Conservation (phyloP, 2,797 vertebrate genomes). For the Tangara arthus region DNA sequence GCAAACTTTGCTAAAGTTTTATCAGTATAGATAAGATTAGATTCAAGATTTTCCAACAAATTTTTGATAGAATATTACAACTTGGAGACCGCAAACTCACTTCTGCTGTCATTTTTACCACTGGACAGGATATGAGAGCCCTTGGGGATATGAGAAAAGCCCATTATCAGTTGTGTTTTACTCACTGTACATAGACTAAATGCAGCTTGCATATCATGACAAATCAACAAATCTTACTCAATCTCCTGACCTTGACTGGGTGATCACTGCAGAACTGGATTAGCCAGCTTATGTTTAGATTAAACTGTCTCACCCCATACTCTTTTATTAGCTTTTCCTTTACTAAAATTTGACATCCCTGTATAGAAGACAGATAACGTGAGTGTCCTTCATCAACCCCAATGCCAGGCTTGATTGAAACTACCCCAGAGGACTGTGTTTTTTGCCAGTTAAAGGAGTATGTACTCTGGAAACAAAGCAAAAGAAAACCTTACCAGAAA, state of each 20-base stretch:
- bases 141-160: not conserved
- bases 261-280: not conserved
- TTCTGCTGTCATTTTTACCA: not conserved
- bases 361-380: fast-evolving
- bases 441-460: not conserved
- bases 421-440: not conserved
- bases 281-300: not conserved
- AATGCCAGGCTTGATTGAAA: not conserved
- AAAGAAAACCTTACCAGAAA: not conserved
- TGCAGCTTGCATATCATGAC: not conserved
- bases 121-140: not conserved
- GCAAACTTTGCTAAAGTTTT: not conserved
- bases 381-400: not conserved
- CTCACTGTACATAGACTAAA: not conserved
- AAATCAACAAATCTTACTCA: not conserved
- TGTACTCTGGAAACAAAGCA: not conserved
- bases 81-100: not conserved
- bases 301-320: not conserved
- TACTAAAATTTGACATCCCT: not conserved
- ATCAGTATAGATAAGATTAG: not conserved
- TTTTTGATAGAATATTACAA: not conserved
- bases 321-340: not conserved
- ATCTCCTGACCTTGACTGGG: not conserved
- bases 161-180: not conserved
- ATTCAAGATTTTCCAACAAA: not conserved